phyloP scores from a whole-genome alignment of 92 coral and sea anemone genomes.

The Porites evermanni region DNA sequence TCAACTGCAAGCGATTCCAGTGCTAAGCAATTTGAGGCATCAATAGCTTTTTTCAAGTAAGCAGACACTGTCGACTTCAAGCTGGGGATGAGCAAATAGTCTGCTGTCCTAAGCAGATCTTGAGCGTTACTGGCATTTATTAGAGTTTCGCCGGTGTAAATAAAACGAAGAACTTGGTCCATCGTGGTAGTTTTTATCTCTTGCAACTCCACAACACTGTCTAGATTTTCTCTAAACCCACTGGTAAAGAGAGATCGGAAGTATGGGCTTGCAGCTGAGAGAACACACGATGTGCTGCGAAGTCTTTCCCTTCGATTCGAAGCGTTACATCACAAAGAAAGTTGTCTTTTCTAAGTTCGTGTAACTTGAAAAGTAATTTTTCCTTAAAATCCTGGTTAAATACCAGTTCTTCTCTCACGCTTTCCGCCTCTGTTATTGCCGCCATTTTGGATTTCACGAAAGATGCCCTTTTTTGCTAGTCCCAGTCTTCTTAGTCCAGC shows the following conservation, averaged over 20 bases:
- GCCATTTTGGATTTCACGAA: too few relatives aligned
- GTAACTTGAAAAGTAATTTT: neutral
- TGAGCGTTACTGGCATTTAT: slow-evolving; percentile 1
- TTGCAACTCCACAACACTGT: slow-evolving; percentile 20
- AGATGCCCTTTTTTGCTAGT: too few relatives aligned
- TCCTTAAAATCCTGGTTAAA: neutral
- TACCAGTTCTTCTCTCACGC: neutral
- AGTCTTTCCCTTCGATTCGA: slow-evolving; percentile 63
- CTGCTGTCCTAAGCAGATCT: slow-evolving; percentile 39
- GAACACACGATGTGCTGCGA: slow-evolving; percentile 51
- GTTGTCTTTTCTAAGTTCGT: neutral
- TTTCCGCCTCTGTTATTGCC: too few relatives aligned
- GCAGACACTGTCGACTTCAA: slow-evolving; percentile 27
- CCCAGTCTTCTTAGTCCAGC: too few relatives aligned
- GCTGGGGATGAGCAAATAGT: slow-evolving; percentile 40
- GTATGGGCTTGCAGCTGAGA: slow-evolving; percentile 47
- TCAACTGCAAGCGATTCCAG: slow-evolving; percentile 16
- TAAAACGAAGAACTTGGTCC: slow-evolving; percentile 19
- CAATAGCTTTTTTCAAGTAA: slow-evolving; percentile 14
- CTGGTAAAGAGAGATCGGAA: slow-evolving; percentile 35
- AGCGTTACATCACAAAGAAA: slow-evolving; percentile 70
- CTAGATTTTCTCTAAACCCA: slow-evolving; percentile 25
- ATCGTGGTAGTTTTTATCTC: neutral
- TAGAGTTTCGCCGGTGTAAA: slow-evolving; percentile 41
- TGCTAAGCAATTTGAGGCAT: slow-evolving; percentile 26